phyloP scores from a whole-genome alignment of 2,888 invertebrate genomes.

The Stenolophus ochropezus region DNA sequence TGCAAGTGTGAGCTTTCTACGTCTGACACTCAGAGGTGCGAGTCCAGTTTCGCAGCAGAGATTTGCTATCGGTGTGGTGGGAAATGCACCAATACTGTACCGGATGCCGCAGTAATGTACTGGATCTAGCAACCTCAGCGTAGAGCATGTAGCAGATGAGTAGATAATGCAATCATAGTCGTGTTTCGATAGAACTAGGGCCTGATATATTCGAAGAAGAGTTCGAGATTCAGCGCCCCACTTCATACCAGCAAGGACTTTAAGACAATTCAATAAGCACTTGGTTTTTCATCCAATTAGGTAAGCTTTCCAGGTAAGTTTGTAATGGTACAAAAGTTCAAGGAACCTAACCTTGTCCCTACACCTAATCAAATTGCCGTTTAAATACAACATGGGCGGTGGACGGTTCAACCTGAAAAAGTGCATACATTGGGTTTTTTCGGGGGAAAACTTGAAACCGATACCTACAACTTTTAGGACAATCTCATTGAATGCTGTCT shows the following conservation, averaged over 20 bases:
- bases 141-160: neutral
- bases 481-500: neutral
- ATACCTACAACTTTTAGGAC: neutral
- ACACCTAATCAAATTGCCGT: neutral
- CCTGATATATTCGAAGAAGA: neutral
- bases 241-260: neutral
- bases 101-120: neutral
- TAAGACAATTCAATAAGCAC: neutral
- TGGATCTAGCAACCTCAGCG: neutral
- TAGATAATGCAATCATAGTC: neutral
- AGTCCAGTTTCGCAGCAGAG: neutral
- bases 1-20: neutral
- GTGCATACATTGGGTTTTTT: neutral
- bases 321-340: slow-evolving; percentile 61
- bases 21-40: neutral
- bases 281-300: slow-evolving; percentile 57
- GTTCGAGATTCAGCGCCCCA: neutral
- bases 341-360: slow-evolving; percentile 9
- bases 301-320: slow-evolving; percentile 62
- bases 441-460: neutral
- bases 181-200: neutral
- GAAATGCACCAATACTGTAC: neutral
- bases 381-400: neutral
- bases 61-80: neutral
- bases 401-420: neutral